Evolutionary conservation across 2,113 vertebrate genomes (phyloP).

Genomic region (Chionis minor): DNA sequence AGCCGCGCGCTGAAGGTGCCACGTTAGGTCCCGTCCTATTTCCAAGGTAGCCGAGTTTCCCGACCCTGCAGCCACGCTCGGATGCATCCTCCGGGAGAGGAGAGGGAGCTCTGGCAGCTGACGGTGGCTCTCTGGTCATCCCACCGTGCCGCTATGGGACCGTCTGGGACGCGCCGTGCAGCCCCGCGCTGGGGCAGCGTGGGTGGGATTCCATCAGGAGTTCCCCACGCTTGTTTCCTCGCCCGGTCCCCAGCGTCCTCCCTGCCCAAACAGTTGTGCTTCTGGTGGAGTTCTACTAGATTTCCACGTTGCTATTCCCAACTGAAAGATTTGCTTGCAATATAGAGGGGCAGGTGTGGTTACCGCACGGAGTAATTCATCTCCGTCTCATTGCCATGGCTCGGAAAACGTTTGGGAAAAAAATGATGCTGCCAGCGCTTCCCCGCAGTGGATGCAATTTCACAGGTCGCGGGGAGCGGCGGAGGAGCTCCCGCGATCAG

Average conservation of each 20-base stretch:
- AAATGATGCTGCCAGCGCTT: too few species aligned
- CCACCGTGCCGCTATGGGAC: accelerated
- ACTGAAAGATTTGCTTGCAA: too few species aligned
- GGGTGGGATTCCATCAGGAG: accelerated
- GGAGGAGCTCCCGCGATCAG: neutral
- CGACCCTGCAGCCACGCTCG: accelerated
- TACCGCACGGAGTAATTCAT: accelerated
- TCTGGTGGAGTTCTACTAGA: too few species aligned
- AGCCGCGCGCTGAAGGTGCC: neutral
- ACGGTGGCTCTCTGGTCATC: accelerated
- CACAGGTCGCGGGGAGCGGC: neutral
- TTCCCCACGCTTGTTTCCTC: accelerated
- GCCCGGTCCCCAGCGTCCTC: neutral
- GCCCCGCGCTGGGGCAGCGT: accelerated
- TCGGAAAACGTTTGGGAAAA: neutral
- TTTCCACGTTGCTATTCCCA: neutral
- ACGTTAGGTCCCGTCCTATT: too few species aligned
- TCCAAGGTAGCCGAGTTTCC: neutral
- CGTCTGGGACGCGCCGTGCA: accelerated
- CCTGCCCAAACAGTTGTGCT: neutral
- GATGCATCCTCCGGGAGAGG: accelerated
- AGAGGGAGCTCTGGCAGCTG: neutral
- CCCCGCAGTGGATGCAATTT: accelerated
- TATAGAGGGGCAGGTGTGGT: neutral
- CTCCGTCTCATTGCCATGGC: neutral